Evolutionary conservation across 2,888 invertebrate species (phyloP), one percentile per base, ranked within the genome.

Genomic region (Drosophila tanythrix): DNA sequence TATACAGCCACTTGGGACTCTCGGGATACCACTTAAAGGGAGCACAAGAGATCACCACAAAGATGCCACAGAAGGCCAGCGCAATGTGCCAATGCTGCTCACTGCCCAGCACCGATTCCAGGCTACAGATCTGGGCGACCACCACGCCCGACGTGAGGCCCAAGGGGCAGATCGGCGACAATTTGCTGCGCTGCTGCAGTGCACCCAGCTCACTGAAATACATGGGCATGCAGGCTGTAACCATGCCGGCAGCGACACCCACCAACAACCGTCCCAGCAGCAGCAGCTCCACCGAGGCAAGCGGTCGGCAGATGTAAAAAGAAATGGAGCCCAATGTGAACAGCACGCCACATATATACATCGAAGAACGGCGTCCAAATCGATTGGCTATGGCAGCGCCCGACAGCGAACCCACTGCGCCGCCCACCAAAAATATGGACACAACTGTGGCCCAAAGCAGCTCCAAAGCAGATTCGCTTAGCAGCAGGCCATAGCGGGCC

Each of bases 151-250:
- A 90, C 0, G 92, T 93, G 4, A 93, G 72, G 6, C 93, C 93
- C 48, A 93, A 86, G 95, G 97, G 84, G 97, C 95, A 77, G 25
- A 92, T 85, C 1, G 97, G 97, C 2, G 98, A 98, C 91, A 97
- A 94, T 3, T 97, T 95, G 18, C 98, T 98, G 35, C 97, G 94
- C 50, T 98, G 93, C 29, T 94, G 93, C 4, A 95, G 86, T 0
- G 98, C 98, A 0, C 98, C 96, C 76, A 98, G 93, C 93, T 99
- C 98, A 3, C 96, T 96, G 88, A 98, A 94, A 93, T 98, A 99
- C 96, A 98, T 96, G 0, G 99, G 98, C 79, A 97, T 95, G 73
- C 97, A 95, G 76, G 96, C 96, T n/a, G 98, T 98, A 63, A 96
- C 96, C 40, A 98, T 93, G 74, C 98, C 97, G 88, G 95, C 95